These are phyloP conservation scores for Cacoxenus indagator DNA, from an alignment of 2,888 invertebrate species.

Conservation along the genomic window DNA sequence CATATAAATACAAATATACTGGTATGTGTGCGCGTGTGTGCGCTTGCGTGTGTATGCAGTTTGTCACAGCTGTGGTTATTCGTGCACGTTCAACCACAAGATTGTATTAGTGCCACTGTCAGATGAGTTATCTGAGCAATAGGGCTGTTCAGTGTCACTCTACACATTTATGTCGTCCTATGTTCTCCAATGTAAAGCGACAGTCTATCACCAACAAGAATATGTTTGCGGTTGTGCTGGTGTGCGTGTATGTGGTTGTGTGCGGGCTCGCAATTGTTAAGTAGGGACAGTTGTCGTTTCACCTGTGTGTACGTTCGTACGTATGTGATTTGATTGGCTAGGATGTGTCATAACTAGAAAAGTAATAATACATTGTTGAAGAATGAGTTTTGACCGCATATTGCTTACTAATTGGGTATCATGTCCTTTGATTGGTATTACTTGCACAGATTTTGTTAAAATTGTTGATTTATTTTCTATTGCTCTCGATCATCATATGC, in stretches of 20 bases:
- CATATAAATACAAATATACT: background rate
- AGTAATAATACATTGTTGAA: no score
- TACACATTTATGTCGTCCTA: no score
- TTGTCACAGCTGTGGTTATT: background rate
- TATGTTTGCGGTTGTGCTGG: no score
- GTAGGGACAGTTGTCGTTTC: no score
- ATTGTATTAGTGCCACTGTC: background rate
- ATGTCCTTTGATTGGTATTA: background rate
- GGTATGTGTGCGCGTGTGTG: background rate
- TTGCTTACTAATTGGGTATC: background rate
- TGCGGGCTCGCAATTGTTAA: no score
- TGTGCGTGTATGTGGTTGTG: no score
- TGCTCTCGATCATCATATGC: background rate
- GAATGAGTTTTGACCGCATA: no score
- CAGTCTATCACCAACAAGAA: no score
- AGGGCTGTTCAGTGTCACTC: background rate
- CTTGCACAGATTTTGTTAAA: background rate
- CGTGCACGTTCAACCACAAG: background rate
- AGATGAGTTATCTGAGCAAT: background rate
- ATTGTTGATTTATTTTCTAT: background rate
- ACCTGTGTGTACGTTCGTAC: no score
- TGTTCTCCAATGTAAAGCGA: no score
- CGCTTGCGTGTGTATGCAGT: background rate
- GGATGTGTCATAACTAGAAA: no score
- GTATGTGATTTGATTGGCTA: no score